Evolutionary conservation across 2,888 invertebrate genomes (phyloP).

Genomic region (Euclidia mi): DNA sequence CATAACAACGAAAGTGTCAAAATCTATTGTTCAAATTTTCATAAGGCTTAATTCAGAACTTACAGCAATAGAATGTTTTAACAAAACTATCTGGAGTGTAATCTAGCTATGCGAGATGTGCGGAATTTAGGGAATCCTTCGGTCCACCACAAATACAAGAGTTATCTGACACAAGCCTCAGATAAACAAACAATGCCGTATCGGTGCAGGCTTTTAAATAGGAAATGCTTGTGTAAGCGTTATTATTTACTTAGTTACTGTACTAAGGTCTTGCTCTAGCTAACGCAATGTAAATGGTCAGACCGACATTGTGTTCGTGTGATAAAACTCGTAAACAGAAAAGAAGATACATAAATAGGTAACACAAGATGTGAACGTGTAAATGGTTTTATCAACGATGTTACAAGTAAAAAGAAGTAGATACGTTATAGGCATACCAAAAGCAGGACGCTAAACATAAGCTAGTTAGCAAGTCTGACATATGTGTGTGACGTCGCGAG

Average conservation of each 20-base stretch:
- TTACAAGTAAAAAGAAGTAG: too few species aligned
- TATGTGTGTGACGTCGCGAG: too few species aligned
- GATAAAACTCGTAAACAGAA: too few species aligned
- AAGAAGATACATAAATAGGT: too few species aligned
- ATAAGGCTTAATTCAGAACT: constrained; percentile 25
- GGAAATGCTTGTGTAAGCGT: constrained; percentile 35
- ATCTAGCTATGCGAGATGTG: constrained; percentile 35
- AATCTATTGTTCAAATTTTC: neutral
- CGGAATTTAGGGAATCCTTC: constrained; percentile 51
- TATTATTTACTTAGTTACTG: constrained; percentile 4
- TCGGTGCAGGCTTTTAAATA: constrained; percentile 39
- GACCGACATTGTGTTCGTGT: too few species aligned
- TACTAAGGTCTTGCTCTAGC: neutral
- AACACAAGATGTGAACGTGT: too few species aligned
- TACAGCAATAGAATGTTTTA: constrained; percentile 28
- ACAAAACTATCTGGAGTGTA: constrained; percentile 51
- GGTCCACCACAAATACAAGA: constrained; percentile 40
- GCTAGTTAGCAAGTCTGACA: too few species aligned
- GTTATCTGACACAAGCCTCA: constrained; percentile 36
- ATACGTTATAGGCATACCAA: too few species aligned
- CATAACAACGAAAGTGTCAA: neutral
- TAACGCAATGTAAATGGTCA: neutral
- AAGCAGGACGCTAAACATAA: too few species aligned
- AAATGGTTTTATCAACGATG: too few species aligned
- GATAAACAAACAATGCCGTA: constrained; percentile 48